Percentiles rank a stretch among this genome's conserved stretches.
Evolutionary conservation across 2,797 vertebrate species (phyloP).

Genomic region (Merluccius polli): DNA sequence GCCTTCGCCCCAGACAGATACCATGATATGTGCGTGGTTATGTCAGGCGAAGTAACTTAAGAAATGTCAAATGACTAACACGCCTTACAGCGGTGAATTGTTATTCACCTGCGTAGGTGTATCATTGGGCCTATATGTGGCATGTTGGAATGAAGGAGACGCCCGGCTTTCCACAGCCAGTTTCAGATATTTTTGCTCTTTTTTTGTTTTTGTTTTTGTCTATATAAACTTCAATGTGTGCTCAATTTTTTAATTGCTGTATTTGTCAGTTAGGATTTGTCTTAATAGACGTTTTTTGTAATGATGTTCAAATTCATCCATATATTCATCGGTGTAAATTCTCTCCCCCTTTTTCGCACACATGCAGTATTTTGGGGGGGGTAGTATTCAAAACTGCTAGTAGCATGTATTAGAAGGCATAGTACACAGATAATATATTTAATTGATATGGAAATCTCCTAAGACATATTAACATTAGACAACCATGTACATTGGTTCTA

Average conservation of each 20-base stretch:
- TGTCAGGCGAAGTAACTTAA: constrained; percentile 62
- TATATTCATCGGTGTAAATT: background rate
- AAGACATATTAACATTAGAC: background rate
- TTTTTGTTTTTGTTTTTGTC: background rate
- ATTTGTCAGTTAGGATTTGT: background rate
- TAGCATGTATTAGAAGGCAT: background rate
- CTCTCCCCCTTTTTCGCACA: background rate
- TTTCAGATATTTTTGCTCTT: background rate
- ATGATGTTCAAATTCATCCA: background rate
- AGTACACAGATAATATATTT: background rate
- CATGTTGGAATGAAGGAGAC: background rate
- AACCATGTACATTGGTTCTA: background rate
- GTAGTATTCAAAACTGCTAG: background rate
- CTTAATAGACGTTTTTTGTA: background rate
- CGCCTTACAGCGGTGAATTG: constrained; percentile 72
- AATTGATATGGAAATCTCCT: background rate
- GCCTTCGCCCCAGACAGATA: constrained; percentile 2
- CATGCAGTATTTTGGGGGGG: background rate
- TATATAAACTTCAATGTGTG: background rate
- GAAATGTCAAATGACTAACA: constrained; percentile 84
- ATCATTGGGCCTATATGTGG: background rate
- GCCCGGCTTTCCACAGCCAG: background rate
- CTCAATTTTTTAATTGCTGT: background rate
- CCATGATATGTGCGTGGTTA: constrained; percentile 2
- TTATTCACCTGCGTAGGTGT: constrained; percentile 18